Conservation (phyloP, 2,797 vertebrate species). For the Acanthurus lineatus region DNA sequence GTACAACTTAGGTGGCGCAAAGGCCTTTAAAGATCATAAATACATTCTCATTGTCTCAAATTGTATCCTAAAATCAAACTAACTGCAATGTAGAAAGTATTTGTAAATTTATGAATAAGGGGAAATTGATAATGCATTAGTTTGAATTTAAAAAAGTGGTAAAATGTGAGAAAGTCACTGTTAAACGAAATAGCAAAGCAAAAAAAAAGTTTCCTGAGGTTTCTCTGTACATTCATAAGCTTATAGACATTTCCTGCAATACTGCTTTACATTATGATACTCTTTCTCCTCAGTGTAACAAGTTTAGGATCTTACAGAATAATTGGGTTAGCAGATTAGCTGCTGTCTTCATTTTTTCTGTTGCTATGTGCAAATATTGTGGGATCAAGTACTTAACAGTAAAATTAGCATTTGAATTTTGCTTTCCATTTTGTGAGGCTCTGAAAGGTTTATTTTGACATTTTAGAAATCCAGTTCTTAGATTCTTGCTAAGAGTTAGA, state of each 20-base stretch:
- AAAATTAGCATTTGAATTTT: background rate
- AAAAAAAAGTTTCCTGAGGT: conserved; percentile 27
- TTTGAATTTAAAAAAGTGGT: conserved; percentile 24
- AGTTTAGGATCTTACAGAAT: background rate
- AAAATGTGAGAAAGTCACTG: conserved; percentile 47
- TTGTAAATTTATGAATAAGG: conserved; percentile 32
- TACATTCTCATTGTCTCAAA: conserved; percentile 22
- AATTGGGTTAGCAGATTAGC: background rate
- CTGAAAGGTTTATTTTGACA: background rate
- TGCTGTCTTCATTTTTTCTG: conserved; percentile 12
- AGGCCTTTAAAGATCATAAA: conserved; percentile 11
- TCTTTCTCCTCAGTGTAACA: background rate
- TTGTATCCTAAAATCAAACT: conserved; percentile 25
- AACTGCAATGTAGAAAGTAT: conserved; percentile 31
- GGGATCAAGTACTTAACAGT: background rate
- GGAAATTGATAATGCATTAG: conserved; percentile 24
- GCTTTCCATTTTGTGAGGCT: background rate
- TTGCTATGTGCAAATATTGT: background rate
- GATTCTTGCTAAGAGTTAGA: background rate
- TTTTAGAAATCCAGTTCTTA: background rate
- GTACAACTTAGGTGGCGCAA: conserved; percentile 1
- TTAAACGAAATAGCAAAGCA: conserved; percentile 47
- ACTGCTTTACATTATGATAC: background rate
- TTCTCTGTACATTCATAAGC: conserved; percentile 55
- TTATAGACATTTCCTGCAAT: background rate